Conservation (phyloP, 2,888 invertebrate species). For the Acronicta alni region DNA sequence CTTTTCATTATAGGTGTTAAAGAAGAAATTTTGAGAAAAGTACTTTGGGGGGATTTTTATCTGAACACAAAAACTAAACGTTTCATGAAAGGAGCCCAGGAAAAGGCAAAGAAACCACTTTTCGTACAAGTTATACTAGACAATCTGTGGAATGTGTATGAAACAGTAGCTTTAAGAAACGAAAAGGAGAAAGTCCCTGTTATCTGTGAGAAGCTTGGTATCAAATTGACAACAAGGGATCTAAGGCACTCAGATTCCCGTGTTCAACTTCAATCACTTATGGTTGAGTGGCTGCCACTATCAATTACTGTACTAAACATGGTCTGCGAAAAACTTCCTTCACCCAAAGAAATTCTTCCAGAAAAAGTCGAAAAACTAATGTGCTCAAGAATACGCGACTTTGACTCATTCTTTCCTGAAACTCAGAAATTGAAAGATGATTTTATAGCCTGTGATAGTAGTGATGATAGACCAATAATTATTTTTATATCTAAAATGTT, state of each 20-base stretch:
- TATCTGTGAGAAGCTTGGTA: conserved; percentile 93
- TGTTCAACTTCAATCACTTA: conserved; percentile 94
- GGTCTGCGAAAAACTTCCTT: conserved; percentile 94
- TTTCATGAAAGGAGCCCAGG: conserved; percentile 96
- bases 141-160: conserved; percentile 97
- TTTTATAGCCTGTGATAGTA: conserved; percentile 91
- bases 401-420: conserved; percentile 91
- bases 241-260: conserved; percentile 93
- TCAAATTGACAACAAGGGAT: conserved; percentile 93
- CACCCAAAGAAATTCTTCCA: conserved; percentile 92
- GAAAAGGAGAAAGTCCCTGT: conserved; percentile 92
- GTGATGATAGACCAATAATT: conserved; percentile 91
- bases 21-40: conserved; percentile 92
- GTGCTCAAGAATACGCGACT: conserved; percentile 92
- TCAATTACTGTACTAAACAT: conserved; percentile 94
- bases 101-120: conserved; percentile 96
- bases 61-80: conserved; percentile 95
- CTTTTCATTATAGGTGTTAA: conserved; percentile 89
- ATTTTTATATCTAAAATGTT: conserved; percentile 97
- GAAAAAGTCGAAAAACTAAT: conserved; percentile 95
- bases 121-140: conserved; percentile 97
- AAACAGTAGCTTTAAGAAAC: conserved; percentile 93
- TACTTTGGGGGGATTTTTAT: conserved; percentile 98
- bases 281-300: conserved; percentile 97
- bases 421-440: conserved; percentile 92